A percentile compares a stretch with the other conserved stretches of the same genome.
These are phyloP conservation scores for Cephus rjabovi DNA, from an alignment of 2,888 invertebrate species.

Conservation along the genomic window DNA sequence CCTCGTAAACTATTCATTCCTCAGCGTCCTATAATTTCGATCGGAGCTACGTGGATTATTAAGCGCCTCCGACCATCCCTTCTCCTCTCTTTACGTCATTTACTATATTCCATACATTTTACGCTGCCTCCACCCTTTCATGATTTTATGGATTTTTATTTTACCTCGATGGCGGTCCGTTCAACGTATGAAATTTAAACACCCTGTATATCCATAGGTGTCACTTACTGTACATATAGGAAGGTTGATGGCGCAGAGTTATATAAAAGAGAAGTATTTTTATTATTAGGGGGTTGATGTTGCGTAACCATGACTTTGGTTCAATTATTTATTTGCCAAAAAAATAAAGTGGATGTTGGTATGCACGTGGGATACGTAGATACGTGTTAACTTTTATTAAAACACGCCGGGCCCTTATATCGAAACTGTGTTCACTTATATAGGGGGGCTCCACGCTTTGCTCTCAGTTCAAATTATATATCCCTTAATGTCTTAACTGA, in stretches of 20 bases:
- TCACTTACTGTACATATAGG: too few relatives aligned
- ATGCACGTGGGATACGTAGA: slow-evolving; percentile 43
- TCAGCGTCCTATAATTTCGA: slow-evolving; percentile 65
- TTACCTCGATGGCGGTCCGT: not conserved
- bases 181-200: not conserved
- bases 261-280: not conserved
- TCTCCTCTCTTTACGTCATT: not conserved
- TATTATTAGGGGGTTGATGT: not conserved
- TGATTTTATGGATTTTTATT: not conserved
- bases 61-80: not conserved
- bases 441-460: slow-evolving; percentile 35
- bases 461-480: slow-evolving; percentile 61
- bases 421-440: slow-evolving; percentile 52
- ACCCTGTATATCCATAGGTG: not conserved
- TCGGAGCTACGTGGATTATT: slow-evolving; percentile 42
- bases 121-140: slow-evolving; percentile 22
- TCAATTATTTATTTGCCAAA: not conserved
- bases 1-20: slow-evolving; percentile 67
- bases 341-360: not conserved
- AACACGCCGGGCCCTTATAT: slow-evolving; percentile 45
- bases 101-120: slow-evolving; percentile 19
- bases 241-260: not conserved
- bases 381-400: slow-evolving; percentile 62
- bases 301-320: not conserved
- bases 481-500: slow-evolving; percentile 66